Evolutionary conservation across 2,888 invertebrate genomes (phyloP), one percentile per base, ranked within the genome.

Genomic region (Diogma glabrata): DNA sequence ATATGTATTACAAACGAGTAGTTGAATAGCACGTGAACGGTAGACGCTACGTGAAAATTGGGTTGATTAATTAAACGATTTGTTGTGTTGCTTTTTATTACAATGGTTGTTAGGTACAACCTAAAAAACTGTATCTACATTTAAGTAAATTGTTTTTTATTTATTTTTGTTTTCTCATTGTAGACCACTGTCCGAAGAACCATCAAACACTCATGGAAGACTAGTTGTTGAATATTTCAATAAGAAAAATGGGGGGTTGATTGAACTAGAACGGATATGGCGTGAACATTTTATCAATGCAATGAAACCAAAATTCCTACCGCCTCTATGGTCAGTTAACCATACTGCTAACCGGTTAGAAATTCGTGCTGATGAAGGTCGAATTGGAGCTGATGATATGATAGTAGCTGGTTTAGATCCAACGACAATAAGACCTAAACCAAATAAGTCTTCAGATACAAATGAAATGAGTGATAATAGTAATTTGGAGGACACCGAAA

Each of bases 241-340:
- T 45, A 62, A 63, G 4, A 64, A 69, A 16, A 62, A 70, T 58
- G 76, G 75, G 2, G 82, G 84, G 0, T 68, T 90, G 14, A 68
- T 82, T 3, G 72, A 72, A 45, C 72, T 90, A 49, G 88, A 90
- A 63, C 75, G 75, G 59, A 59, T 78, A 53, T 90, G 89, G 88
- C 69, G 89, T 9, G 72, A 81, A 58, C 84, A 88, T 64, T 90
- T 90, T 65, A 61, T 90, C 3, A 63, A 70, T 1, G 72, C 74
- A 2, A 88, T 89, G 88, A 64, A 76, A 49, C 89, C 89, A 0
- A 68, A 73, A 55, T 76, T 72, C 67, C 70, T 90, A 65, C 89
- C 89, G 0, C 67, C 74, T 2, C 68, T 83, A 49, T 90, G 90
- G 90, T 87, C 87, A 22, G 71, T 86, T 19, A 78, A 76, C 58